Evolutionary conservation across 1,140 invertebrate genomes (phyloP).

Genomic region (Sitobion miscanthi): DNA sequence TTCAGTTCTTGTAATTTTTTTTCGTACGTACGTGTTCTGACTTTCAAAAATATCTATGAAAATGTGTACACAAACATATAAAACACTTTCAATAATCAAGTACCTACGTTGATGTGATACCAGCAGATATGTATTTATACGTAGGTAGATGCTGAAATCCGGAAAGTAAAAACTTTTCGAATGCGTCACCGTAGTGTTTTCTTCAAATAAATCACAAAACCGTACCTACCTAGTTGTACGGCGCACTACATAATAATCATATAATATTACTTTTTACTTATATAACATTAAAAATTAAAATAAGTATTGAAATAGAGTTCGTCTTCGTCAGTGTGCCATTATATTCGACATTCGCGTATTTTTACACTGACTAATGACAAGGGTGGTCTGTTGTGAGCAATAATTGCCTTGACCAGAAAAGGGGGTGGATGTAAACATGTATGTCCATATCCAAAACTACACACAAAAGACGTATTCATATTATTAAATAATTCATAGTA

Average conservation of each 20-base stretch:
- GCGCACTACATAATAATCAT: background rate
- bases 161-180: background rate
- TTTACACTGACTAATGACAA: slow-evolving; percentile 1
- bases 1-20: background rate
- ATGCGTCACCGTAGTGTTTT: background rate
- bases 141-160: background rate
- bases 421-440: too few species aligned
- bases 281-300: background rate
- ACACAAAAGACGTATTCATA: background rate
- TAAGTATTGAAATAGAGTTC: background rate
- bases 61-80: background rate
- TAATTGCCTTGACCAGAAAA: too few species aligned
- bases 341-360: background rate
- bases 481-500: background rate
- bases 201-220: background rate
- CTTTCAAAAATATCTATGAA: background rate
- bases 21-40: background rate
- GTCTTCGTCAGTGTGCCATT: slow-evolving; percentile 23
- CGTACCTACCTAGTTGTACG: too few species aligned
- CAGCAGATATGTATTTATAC: background rate
- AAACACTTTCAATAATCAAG: background rate
- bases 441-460: background rate
- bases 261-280: background rate
- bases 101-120: background rate
- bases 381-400: background rate